phyloP scores from a whole-genome alignment of 2,797 vertebrate genomes.

The Chaetophractus vellerosus region DNA sequence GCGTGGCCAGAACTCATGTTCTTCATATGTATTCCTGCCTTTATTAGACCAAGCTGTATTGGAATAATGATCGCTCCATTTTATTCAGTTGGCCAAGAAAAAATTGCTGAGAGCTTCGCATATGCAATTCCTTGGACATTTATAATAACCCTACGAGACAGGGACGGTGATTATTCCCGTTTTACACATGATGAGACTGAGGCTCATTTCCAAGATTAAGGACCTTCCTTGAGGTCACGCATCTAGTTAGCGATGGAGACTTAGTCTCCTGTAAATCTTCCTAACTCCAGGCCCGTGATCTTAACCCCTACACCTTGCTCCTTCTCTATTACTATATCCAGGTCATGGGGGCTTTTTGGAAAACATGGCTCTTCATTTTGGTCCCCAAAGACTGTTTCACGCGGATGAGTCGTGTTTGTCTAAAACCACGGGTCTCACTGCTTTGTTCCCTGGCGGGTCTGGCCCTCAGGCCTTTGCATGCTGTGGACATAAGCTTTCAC shows the following conservation, averaged over 20 bases:
- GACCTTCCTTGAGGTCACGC: neutral
- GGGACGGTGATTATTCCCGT: neutral
- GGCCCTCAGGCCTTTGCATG: neutral
- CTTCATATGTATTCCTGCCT: neutral
- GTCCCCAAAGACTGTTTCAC: constrained; percentile 7
- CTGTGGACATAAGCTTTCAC: neutral
- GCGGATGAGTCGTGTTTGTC: neutral
- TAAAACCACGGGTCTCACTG: neutral
- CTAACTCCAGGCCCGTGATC: neutral
- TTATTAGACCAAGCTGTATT: neutral
- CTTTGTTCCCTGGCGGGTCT: neutral
- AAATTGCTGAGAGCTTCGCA: neutral
- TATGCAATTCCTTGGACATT: neutral
- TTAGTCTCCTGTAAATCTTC: neutral
- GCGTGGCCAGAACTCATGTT: neutral
- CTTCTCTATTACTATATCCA: neutral
- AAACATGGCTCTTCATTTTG: constrained; percentile 41
- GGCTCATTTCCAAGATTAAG: constrained; percentile 10
- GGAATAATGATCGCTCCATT: neutral
- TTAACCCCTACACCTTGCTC: neutral
- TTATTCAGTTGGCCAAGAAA: neutral
- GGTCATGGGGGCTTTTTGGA: neutral
- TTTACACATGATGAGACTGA: neutral
- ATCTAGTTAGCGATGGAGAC: neutral
- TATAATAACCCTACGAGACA: neutral